Percentiles rank a stretch among this genome's conserved stretches.
Conservation (phyloP, 2,113 vertebrate genomes). For the Melanerpes formicivorus region DNA sequence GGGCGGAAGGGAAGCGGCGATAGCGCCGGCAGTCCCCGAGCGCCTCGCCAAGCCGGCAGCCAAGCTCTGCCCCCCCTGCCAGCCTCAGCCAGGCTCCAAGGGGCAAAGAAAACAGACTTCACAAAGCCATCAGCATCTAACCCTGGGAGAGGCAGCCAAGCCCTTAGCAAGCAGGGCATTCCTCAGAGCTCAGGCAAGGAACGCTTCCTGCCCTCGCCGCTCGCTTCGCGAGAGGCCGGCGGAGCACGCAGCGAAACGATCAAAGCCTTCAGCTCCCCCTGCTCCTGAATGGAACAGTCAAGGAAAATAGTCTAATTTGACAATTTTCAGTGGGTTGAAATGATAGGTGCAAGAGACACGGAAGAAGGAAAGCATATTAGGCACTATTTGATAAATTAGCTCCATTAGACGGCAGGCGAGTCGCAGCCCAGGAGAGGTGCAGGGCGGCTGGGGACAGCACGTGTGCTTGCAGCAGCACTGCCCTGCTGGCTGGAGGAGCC, state of each 20-base stretch:
- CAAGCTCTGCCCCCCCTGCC: neutral
- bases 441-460: neutral
- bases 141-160: neutral
- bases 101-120: conserved; percentile 51
- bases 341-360: conserved; percentile 5
- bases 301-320: conserved; percentile 59
- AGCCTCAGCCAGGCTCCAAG: neutral
- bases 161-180: neutral
- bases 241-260: neutral
- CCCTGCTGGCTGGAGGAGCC: neutral
- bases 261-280: neutral
- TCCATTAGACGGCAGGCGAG: neutral
- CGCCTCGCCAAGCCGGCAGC: neutral
- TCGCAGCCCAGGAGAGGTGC: neutral
- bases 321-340: conserved; percentile 44
- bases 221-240: neutral
- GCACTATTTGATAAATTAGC: conserved; percentile 30
- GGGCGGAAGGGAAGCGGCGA: conserved; percentile 3
- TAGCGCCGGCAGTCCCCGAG: neutral
- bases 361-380: conserved; percentile 31
- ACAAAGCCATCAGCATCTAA: neutral
- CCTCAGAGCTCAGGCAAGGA: neutral
- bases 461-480: fast-evolving
- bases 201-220: neutral
- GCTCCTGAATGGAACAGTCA: conserved; percentile 40